Conservation (phyloP, 2,888 invertebrate genomes). For the Phragmatobia fuliginosa region DNA sequence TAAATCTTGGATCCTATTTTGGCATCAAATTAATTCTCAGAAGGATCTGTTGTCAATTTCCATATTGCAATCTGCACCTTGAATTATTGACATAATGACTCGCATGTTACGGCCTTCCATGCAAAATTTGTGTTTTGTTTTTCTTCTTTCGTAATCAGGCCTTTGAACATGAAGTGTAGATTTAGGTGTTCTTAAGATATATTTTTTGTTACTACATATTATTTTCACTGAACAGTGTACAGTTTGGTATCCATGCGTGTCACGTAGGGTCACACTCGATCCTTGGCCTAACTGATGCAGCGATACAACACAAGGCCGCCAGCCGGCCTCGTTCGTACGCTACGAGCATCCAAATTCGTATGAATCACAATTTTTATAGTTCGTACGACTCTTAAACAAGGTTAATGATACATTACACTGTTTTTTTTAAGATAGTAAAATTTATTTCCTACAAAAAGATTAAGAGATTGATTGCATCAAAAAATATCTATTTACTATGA, state of each 20-base stretch:
- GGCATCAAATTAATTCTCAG: constrained; percentile 38
- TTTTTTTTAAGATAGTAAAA: constrained; percentile 38
- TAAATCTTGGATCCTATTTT: constrained; percentile 38
- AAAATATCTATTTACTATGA: background rate
- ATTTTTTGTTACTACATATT: constrained; percentile 19
- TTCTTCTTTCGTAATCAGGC: background rate
- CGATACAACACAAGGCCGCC: constrained; percentile 73
- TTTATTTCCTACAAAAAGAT: constrained; percentile 23
- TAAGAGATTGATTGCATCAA: background rate
- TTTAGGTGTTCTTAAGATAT: constrained; percentile 1
- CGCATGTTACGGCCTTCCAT: background rate
- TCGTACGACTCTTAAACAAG: constrained; percentile 60
- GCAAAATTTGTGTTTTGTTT: background rate
- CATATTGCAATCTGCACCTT: constrained; percentile 5
- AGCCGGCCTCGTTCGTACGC: constrained; percentile 76
- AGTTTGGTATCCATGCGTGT: constrained; percentile 57
- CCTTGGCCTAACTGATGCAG: constrained; percentile 76
- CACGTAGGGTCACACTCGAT: constrained; percentile 67
- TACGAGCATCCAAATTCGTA: constrained; percentile 74
- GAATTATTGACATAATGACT: constrained; percentile 11
- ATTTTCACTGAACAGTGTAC: constrained; percentile 44
- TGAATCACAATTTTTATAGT: constrained; percentile 67
- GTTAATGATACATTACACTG: constrained; percentile 62
- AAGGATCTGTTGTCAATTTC: constrained; percentile 28
- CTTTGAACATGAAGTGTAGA: background rate